Conservation (phyloP, 2,888 invertebrate species). For the Sphaeridia pumilis region DNA sequence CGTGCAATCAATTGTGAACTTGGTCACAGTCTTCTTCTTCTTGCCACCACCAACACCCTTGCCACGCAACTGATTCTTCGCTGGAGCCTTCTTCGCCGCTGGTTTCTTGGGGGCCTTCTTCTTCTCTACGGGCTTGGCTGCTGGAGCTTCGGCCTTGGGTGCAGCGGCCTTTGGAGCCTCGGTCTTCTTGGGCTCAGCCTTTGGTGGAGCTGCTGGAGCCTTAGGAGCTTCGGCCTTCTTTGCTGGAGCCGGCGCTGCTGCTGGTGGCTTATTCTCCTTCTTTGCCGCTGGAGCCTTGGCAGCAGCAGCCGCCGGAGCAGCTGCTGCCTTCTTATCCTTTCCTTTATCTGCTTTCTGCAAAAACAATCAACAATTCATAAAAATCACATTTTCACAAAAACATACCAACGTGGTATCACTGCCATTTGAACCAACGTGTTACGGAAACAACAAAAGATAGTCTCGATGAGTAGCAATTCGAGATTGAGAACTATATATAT, state of each 20-base stretch:
- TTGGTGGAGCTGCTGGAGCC: constrained; percentile 24
- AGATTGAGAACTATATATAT: no score
- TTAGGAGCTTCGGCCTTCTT: constrained; percentile 10
- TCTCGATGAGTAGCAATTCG: no score
- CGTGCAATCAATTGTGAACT: constrained; percentile 93
- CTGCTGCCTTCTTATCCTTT: constrained; percentile 23
- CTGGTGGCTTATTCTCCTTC: constrained; percentile 17
- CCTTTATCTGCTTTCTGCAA: constrained; percentile 34
- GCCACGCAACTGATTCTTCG: constrained; percentile 37
- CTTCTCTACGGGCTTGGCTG: constrained; percentile 14
- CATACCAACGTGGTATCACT: not conserved
- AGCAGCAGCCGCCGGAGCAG: constrained; percentile 21
- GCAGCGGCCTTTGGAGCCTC: constrained; percentile 11
- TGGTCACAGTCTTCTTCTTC: constrained; percentile 86
- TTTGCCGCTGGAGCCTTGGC: constrained; percentile 19
- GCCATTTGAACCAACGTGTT: not conserved
- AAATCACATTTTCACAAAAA: not conserved
- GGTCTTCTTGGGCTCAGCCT: constrained; percentile 6
- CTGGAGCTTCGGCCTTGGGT: constrained; percentile 15
- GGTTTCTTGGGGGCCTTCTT: constrained; percentile 11
- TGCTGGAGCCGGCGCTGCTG: constrained; percentile 15
- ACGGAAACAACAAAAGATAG: no score
- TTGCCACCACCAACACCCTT: constrained; percentile 46
- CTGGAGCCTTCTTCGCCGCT: constrained; percentile 24
- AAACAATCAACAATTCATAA: not conserved